These are phyloP conservation scores for Coenonympha glycerion DNA, from an alignment of 2,888 invertebrate species.

Conservation along the genomic window DNA sequence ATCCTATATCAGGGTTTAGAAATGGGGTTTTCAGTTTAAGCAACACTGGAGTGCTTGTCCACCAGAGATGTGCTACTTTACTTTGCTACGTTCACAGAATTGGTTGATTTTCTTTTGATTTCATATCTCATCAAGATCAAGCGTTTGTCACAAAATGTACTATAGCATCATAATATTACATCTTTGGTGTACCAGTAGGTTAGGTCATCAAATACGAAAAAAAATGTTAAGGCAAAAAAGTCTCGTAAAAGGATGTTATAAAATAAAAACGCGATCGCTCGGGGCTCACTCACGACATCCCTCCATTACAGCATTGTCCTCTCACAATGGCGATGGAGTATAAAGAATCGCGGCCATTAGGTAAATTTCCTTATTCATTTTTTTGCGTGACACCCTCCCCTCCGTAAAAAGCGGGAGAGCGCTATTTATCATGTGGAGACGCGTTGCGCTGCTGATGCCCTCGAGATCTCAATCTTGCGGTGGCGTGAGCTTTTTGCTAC, in stretches of 20 bases:
- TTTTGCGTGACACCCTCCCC: slow-evolving; percentile 70
- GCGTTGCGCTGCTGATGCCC: slow-evolving; percentile 27
- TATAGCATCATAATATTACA: too few species aligned
- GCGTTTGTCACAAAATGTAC: too few species aligned
- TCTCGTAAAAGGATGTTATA: slow-evolving; percentile 31
- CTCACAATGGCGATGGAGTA: slow-evolving; percentile 68
- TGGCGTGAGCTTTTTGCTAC: slow-evolving; percentile 47
- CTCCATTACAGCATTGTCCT: slow-evolving; percentile 73
- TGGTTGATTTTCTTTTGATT: too few species aligned
- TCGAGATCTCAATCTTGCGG: slow-evolving; percentile 63
- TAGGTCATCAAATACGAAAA: not conserved
- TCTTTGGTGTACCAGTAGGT: too few species aligned
- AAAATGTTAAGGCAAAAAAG: not conserved
- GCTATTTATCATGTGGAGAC: slow-evolving; percentile 65
- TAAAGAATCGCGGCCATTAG: slow-evolving; percentile 75
- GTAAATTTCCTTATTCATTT: slow-evolving; percentile 76
- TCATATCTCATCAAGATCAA: too few species aligned
- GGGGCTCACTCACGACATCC: slow-evolving; percentile 69
- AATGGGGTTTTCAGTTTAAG: too few species aligned
- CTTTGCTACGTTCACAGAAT: too few species aligned
- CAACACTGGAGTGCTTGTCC: too few species aligned
- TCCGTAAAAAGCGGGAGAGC: slow-evolving; percentile 59
- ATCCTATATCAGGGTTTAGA: too few species aligned
- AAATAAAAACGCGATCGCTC: slow-evolving; percentile 45
- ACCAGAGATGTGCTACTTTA: too few species aligned